Evolutionary conservation across 2,113 vertebrate species (phyloP), one percentile per base, ranked within the genome.

Genomic region (Toxostoma redivivum): DNA sequence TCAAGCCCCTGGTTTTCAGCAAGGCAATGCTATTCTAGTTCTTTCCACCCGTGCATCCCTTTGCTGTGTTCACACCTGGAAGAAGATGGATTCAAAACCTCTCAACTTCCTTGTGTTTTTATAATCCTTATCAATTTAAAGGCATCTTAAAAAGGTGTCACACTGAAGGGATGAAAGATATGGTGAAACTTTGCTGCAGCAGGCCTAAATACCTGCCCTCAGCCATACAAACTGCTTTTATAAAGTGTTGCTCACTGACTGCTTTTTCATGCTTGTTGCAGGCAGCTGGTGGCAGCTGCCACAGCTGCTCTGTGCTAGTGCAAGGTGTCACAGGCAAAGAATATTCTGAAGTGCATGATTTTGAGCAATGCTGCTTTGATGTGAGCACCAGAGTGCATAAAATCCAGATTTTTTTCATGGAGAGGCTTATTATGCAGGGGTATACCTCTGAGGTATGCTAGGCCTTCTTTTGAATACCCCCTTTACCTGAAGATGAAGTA

Each of bases 1-100:
- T 71, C 44, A 69, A 37, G 74, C 38, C 7, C 48, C 30, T 3
- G 2, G 10, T 71, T 84, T 94, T 81, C 86, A 74, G 65, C 56
- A 71, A 62, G 60, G 12, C 0, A 2, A 4, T 44, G 24, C 69
- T 84, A 24, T 42, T 71, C 88, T 56, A 6, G 23, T 84, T 93
- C 88, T 54, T 86, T n/a, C 31, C 70, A 17, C 37, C 66, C 3
- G 0, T 35, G 11, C 12, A 10, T 82, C 51, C 66, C 62, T 88
- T 86, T 0, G 0, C 7, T 60, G 4, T 31, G 33, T 69, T 81
- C 5, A 2, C 18, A 9, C 47, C 44, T 40, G 57, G 33, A 42
- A 40, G 50, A 85, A 76, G 61, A 61, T 31, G 6, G 54, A 54
- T 85, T 95, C 24, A 54, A 58, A 94, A 28, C 24, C 22, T 81